Evolutionary conservation across 2,113 vertebrate species (phyloP).

Genomic region (Camelus dromedarius): DNA sequence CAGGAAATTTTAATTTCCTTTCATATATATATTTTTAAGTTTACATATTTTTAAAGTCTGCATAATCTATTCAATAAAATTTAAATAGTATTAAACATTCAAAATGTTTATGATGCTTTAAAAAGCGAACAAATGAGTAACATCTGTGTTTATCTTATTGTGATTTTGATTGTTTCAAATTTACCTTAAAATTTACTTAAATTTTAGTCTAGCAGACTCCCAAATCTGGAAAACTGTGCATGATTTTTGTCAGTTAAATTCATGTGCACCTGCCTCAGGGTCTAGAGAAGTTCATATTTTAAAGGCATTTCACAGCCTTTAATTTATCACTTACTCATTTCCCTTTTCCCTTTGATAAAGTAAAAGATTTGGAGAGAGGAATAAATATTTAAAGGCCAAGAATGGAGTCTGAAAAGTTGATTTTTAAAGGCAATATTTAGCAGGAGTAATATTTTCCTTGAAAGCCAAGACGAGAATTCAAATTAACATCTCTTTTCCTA

Average conservation of each 20-base stretch:
- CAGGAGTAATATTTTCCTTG: conserved; percentile 54
- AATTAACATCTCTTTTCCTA: conserved; percentile 2
- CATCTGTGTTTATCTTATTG: neutral
- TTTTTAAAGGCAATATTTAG: conserved; percentile 62
- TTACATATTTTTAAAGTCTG: neutral
- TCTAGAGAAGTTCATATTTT: conserved; percentile 53
- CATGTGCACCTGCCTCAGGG: neutral
- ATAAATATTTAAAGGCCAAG: conserved; percentile 62
- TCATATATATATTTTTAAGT: neutral
- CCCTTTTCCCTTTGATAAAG: conserved; percentile 53
- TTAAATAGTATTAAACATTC: neutral
- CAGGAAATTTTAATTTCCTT: conserved; percentile 6
- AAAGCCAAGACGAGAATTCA: conserved; percentile 42
- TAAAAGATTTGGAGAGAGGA: conserved; percentile 45
- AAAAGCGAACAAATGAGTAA: neutral
- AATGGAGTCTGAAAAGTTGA: conserved; percentile 50
- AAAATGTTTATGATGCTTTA: neutral
- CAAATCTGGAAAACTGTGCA: neutral
- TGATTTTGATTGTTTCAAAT: conserved; percentile 31
- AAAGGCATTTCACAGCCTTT: conserved; percentile 44
- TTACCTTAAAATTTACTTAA: conserved; percentile 10
- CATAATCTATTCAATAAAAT: neutral
- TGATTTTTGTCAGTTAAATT: conserved; percentile 38
- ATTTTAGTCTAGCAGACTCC: neutral
- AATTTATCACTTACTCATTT: conserved; percentile 70